Percentiles rank a stretch among this genome's conserved stretches.
phyloP scores from a whole-genome alignment of 1,140 invertebrate genomes.

The fruit fly (Drosophila melanogaster) region Release_6_plus_ISO1_MT NT_033777.3:22660501-22661000 shows the following conservation, averaged over 20 bases:
- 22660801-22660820: slow-evolving; percentile 58
- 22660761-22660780: slow-evolving; percentile 51
- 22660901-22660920: not conserved
- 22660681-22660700: slow-evolving; percentile 56
- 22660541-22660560: slow-evolving; percentile 22
- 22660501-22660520: slow-evolving; percentile 67
- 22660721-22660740: slow-evolving; percentile 4
- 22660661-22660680: slow-evolving; percentile 54
- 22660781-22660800: slow-evolving; percentile 82
- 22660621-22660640: slow-evolving; percentile 60
- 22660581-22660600: slow-evolving; percentile 28
- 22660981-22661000: not conserved
- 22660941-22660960: not conserved
- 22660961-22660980: not conserved
- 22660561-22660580: slow-evolving; percentile 16
- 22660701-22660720: slow-evolving; percentile 2
- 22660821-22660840: slow-evolving; percentile 23
- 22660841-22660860: slow-evolving; percentile 34
- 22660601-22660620: slow-evolving; percentile 72
- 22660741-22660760: slow-evolving; percentile 43
- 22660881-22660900: slow-evolving; percentile 5
- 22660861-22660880: not conserved
- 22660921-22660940: too few species aligned
- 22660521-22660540: slow-evolving; percentile 38
- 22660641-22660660: slow-evolving; percentile 44